These are phyloP conservation scores for Triops cancriformis DNA, from an alignment of 1,140 invertebrate genomes.

Conservation along the genomic window DNA sequence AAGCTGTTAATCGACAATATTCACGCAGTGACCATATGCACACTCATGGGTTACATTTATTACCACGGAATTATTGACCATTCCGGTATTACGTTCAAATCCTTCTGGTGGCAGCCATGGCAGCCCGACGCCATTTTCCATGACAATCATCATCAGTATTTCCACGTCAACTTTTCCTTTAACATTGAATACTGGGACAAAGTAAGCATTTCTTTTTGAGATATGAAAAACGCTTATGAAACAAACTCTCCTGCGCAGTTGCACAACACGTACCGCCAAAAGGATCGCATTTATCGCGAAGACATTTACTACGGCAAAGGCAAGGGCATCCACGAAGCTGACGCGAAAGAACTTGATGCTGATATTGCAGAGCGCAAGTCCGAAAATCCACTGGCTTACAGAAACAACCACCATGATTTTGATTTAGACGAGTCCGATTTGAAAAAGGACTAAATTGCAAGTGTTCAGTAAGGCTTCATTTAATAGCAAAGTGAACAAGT, in stretches of 20 bases:
- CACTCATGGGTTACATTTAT: constrained; percentile 53
- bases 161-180: constrained; percentile 65
- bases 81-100: constrained; percentile 63
- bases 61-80: constrained; percentile 67
- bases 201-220: constrained; percentile 39
- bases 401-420: constrained; percentile 27
- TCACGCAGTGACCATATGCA: constrained; percentile 48
- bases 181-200: constrained; percentile 59
- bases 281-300: constrained; percentile 56
- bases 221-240: background rate
- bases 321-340: constrained; percentile 43
- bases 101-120: constrained; percentile 67
- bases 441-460: constrained; percentile 19
- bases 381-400: constrained; percentile 47
- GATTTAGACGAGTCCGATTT: constrained; percentile 22
- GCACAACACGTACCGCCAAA: constrained; percentile 55
- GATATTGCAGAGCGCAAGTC: constrained; percentile 44
- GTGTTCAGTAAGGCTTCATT: background rate
- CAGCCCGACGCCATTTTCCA: constrained; percentile 64
- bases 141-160: constrained; percentile 68
- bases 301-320: constrained; percentile 54
- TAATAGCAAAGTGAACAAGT: background rate
- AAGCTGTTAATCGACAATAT: constrained; percentile 29
- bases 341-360: constrained; percentile 40
- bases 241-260: constrained; percentile 35